Evolutionary conservation across 1,140 invertebrate species (phyloP).

Genomic region (Leguminivora glycinivorella): DNA sequence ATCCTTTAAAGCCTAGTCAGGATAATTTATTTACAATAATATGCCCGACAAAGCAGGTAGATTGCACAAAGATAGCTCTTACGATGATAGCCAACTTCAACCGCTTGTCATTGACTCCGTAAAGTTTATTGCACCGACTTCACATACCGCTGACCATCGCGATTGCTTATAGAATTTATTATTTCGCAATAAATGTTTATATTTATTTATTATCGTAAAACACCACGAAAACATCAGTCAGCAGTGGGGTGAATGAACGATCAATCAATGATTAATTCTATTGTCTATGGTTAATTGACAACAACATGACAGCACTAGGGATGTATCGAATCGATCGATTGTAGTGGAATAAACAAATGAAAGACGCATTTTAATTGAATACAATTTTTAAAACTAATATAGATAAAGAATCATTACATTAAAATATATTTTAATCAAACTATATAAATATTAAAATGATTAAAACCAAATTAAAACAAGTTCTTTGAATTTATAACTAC

Average conservation of each 20-base stretch:
- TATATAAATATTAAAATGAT: too few species aligned
- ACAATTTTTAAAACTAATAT: too few species aligned
- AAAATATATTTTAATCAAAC: too few species aligned
- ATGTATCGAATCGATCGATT: constrained; percentile 30
- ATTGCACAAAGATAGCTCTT: constrained; percentile 66
- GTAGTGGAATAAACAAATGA: not conserved
- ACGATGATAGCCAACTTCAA: constrained; percentile 46
- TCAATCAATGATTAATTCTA: constrained; percentile 67
- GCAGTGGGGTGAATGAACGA: constrained; percentile 73
- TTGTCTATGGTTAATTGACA: constrained; percentile 63
- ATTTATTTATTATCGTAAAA: constrained; percentile 75
- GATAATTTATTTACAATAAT: constrained; percentile 67
- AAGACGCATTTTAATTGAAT: too few species aligned
- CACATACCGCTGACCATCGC: constrained; percentile 56
- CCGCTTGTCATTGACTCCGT: constrained; percentile 48
- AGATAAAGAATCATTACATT: too few species aligned
- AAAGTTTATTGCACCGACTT: constrained; percentile 67
- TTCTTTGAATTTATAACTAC: not conserved
- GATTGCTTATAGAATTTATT: constrained; percentile 45
- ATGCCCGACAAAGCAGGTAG: constrained; percentile 71
- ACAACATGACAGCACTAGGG: constrained; percentile 53
- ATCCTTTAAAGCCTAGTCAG: constrained; percentile 53
- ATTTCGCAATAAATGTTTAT: constrained; percentile 66
- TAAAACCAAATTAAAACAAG: too few species aligned
- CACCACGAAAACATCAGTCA: constrained; percentile 74